These are phyloP conservation scores for Athalia rosae DNA, from an alignment of 2,888 invertebrate species.

Conservation along the genomic window DNA sequence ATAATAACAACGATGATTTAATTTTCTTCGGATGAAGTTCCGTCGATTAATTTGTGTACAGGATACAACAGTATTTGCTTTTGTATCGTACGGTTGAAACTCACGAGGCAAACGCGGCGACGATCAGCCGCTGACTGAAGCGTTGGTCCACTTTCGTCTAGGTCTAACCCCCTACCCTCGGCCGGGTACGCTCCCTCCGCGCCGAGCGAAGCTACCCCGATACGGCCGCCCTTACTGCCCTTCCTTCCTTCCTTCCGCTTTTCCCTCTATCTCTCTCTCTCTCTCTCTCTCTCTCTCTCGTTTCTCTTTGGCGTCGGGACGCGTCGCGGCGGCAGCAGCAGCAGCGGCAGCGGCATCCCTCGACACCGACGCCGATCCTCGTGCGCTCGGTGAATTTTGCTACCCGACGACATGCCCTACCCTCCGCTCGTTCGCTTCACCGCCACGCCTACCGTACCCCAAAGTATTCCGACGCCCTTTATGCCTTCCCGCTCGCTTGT, in stretches of 20 bases:
- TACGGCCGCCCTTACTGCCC: neutral
- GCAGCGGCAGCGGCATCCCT: slow-evolving; percentile 15
- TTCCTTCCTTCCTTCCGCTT: neutral
- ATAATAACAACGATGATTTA: neutral
- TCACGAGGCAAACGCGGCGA: slow-evolving; percentile 40
- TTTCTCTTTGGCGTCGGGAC: too few relatives aligned
- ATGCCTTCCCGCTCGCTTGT: slow-evolving; percentile 10
- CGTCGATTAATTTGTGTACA: neutral
- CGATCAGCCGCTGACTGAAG: slow-evolving; percentile 44
- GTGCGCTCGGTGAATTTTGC: slow-evolving; percentile 18
- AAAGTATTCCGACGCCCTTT: slow-evolving; percentile 31
- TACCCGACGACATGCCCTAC: slow-evolving; percentile 24
- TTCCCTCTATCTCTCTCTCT: neutral
- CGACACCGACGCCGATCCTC: slow-evolving; percentile 10
- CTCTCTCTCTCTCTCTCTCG: neutral
- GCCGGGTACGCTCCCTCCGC: neutral
- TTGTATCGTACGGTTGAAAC: neutral
- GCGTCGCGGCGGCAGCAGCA: too few relatives aligned
- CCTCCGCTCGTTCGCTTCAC: too few relatives aligned
- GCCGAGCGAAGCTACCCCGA: neutral
- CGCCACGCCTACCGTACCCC: slow-evolving; percentile 37
- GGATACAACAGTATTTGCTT: neutral
- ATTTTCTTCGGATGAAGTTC: neutral
- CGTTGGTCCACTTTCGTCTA: slow-evolving; percentile 39
- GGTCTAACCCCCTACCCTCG: slow-evolving; percentile 16